These are phyloP conservation scores for Drosophila leonis DNA, from an alignment of 2,888 invertebrate genomes.

Conservation along the genomic window DNA sequence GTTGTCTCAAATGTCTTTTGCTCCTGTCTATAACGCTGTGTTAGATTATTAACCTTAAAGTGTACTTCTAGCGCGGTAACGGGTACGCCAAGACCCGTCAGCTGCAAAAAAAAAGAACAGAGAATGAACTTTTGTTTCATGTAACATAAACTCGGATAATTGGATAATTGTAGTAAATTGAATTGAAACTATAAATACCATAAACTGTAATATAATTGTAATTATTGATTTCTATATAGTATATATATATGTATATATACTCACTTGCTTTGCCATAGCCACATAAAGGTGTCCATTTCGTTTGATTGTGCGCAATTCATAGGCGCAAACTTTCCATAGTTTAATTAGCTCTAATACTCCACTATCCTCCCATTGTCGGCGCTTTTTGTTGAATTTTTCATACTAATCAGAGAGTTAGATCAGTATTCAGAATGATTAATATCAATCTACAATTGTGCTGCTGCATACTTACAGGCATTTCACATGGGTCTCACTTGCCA, in stretches of 20 bases:
- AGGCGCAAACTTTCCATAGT: conserved; percentile 85
- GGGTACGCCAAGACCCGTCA: conserved; percentile 84
- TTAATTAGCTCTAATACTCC: conserved; percentile 84
- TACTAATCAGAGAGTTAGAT: conserved; percentile 57
- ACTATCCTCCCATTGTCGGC: conserved; percentile 85
- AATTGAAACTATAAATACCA: not conserved
- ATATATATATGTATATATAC: conserved; percentile 15
- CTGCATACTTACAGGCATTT: conserved; percentile 82
- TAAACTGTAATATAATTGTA: not conserved
- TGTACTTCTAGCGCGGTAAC: conserved; percentile 85
- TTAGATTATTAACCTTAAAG: conserved; percentile 84
- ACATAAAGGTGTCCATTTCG: conserved; percentile 85
- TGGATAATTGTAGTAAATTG: not conserved
- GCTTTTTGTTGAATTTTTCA: conserved; percentile 85
- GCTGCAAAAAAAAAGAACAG: conserved; percentile 39
- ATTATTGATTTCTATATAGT: not conserved
- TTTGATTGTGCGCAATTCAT: conserved; percentile 85
- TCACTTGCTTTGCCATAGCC: conserved; percentile 84
- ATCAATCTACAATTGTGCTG: not conserved
- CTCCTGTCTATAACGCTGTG: conserved; percentile 84
- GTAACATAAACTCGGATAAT: too few species aligned
- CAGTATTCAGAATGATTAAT: not conserved
- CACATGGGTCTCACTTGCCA: conserved; percentile 83
- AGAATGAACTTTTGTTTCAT: not conserved
- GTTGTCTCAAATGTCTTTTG: conserved; percentile 85